Conservation (phyloP, 2,888 invertebrate genomes). For the Aphelenchoides bicaudatus region DNA sequence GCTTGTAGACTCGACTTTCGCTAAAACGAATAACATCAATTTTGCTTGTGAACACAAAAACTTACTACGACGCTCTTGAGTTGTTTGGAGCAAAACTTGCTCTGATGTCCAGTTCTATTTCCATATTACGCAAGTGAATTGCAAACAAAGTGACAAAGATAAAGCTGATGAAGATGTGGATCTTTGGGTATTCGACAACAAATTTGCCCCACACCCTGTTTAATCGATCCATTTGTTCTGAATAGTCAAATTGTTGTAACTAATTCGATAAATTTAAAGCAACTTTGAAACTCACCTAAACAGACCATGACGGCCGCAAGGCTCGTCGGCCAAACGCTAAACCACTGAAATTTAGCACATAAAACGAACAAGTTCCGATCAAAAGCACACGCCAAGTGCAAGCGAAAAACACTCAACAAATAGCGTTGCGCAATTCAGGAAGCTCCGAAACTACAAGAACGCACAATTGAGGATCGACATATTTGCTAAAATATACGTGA, state of each 20-base stretch:
- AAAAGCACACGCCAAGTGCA: background rate
- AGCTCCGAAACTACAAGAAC: too few species aligned
- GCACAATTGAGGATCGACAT: too few species aligned
- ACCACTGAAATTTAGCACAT: background rate
- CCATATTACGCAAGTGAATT: constrained; percentile 36
- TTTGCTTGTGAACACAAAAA: constrained; percentile 3
- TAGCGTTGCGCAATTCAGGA: too few species aligned
- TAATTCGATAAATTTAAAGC: too few species aligned
- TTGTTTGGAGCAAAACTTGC: constrained; percentile 52
- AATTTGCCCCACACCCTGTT: constrained; percentile 34
- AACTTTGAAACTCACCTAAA: too few species aligned
- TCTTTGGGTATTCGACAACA: constrained; percentile 29
- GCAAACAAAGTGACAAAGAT: constrained; percentile 21
- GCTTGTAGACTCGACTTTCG: constrained; percentile 45
- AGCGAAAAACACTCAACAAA: too few species aligned
- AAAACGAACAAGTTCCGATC: background rate
- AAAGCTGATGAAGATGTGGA: constrained; percentile 30
- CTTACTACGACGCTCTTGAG: constrained; percentile 49
- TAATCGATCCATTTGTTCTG: constrained; percentile 20
- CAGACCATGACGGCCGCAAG: background rate
- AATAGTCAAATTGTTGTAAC: too few species aligned
- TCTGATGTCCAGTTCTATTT: constrained; percentile 52
- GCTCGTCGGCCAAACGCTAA: background rate
- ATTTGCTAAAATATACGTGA: too few species aligned
- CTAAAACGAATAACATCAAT: constrained; percentile 26